Conservation (phyloP, 2,797 vertebrate species). For the Pampus argenteus region DNA sequence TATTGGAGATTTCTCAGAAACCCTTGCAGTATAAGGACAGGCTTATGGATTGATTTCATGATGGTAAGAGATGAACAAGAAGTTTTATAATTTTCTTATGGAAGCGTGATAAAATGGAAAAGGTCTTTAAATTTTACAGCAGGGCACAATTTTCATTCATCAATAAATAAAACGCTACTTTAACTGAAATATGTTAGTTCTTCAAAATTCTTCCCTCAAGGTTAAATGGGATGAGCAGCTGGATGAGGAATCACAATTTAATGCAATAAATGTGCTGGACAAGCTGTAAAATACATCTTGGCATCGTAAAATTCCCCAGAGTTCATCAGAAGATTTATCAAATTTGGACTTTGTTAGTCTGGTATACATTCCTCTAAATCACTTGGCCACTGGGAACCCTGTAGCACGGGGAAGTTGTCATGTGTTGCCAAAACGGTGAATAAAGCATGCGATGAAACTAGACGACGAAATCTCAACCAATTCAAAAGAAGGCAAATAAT, state of each 20-base stretch:
- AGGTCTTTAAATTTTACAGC: conserved; percentile 33
- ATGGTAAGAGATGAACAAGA: conserved; percentile 7
- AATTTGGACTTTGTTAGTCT: background rate
- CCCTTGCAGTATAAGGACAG: background rate
- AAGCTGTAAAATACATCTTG: conserved; percentile 21
- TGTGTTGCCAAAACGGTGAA: background rate
- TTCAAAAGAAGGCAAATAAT: conserved; percentile 19
- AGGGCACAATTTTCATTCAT: conserved; percentile 27
- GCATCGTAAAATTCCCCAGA: conserved; percentile 6
- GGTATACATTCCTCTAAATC: background rate
- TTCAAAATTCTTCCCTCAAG: background rate
- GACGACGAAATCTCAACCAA: conserved; percentile 9
- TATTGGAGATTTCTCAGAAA: conserved; percentile 28
- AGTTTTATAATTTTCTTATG: conserved; percentile 18
- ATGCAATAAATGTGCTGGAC: conserved; percentile 25
- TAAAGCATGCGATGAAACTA: background rate
- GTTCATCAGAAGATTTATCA: conserved; percentile 5
- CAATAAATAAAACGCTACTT: too few species aligned
- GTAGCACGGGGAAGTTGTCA: background rate
- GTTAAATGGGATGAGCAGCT: background rate
- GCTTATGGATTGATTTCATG: conserved; percentile 6
- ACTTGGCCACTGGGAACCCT: background rate
- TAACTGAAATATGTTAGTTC: conserved; percentile 7
- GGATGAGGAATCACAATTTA: conserved; percentile 1
- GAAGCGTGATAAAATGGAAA: conserved; percentile 33